Evolutionary conservation across 2,888 invertebrate genomes (phyloP).

Genomic region (Eumerus sabulonum): DNA sequence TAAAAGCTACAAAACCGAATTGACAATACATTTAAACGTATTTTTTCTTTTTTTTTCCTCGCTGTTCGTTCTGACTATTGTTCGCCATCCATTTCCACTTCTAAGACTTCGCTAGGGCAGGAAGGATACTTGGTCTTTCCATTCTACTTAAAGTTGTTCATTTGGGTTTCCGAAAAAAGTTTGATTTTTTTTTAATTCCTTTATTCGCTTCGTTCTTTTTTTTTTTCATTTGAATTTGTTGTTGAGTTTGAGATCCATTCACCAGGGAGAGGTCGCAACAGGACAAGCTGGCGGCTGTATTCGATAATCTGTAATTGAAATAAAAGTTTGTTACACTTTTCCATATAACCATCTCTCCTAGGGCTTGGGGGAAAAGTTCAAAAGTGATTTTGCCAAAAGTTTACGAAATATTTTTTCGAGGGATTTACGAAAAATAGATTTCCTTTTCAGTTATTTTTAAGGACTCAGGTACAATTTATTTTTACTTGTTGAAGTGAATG

Average conservation of each 20-base stretch:
- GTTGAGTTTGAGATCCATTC: conserved; percentile 37
- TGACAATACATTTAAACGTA: conserved; percentile 63
- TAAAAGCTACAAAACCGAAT: conserved; percentile 54
- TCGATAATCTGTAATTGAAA: conserved; percentile 64
- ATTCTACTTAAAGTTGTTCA: conserved; percentile 38
- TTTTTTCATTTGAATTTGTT: conserved; percentile 50
- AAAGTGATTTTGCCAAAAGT: conserved; percentile 52
- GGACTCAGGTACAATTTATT: conserved; percentile 52
- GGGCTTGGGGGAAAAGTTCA: conserved; percentile 29
- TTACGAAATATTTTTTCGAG: conserved; percentile 16
- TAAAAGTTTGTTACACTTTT: conserved; percentile 54
- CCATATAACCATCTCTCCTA: background rate
- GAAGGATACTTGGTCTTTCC: conserved; percentile 3
- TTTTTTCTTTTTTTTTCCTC: conserved; percentile 29
- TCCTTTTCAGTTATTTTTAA: background rate
- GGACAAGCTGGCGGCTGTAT: conserved; percentile 43
- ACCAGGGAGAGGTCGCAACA: conserved; percentile 1
- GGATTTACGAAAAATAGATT: conserved; percentile 2
- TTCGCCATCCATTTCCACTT: no score
- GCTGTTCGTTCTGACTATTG: no score
- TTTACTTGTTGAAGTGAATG: conserved; percentile 43
- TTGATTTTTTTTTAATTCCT: conserved; percentile 10
- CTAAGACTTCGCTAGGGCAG: conserved; percentile 5
- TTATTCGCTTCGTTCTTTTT: no score
- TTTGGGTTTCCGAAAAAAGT: conserved; percentile 11